These are phyloP conservation scores for Setophaga petechia DNA, from an alignment of 2,113 vertebrate genomes.

Conservation along the genomic window DNA sequence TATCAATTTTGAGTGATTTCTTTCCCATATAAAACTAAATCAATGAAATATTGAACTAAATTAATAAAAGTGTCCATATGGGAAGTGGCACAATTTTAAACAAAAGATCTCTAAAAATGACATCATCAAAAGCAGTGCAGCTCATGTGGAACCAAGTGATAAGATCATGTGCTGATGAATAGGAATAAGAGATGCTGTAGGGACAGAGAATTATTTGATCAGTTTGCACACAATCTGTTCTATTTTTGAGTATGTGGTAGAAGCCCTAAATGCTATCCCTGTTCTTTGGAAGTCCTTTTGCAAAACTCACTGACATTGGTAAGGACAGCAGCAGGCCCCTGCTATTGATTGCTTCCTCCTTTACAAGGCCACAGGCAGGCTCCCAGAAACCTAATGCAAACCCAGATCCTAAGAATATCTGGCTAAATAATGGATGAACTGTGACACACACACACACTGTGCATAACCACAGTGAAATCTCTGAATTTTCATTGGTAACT, in stretches of 20 bases:
- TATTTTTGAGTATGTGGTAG: neutral
- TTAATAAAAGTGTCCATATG: neutral
- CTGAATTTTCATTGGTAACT: neutral
- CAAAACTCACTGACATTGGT: neutral
- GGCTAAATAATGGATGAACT: neutral
- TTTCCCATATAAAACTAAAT: constrained; percentile 2
- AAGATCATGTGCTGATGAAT: neutral
- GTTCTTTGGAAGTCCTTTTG: neutral
- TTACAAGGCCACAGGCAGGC: neutral
- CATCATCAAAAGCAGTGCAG: neutral
- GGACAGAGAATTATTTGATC: neutral
- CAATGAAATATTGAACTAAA: neutral
- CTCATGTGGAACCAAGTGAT: neutral
- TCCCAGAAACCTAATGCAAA: neutral
- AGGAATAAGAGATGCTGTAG: neutral
- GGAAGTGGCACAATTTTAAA: neutral
- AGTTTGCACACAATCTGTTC: neutral
- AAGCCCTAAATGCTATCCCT: neutral
- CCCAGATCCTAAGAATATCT: neutral
- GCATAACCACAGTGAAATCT: neutral
- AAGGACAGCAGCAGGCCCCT: neutral
- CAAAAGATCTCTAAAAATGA: neutral
- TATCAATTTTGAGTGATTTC: constrained; percentile 6
- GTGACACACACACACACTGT: neutral
- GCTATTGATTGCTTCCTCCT: neutral